A percentile compares a stretch with the other conserved stretches of the same genome.
phyloP scores from a whole-genome alignment of 1,140 invertebrate genomes.

The Steinernema khuongi region DNA sequence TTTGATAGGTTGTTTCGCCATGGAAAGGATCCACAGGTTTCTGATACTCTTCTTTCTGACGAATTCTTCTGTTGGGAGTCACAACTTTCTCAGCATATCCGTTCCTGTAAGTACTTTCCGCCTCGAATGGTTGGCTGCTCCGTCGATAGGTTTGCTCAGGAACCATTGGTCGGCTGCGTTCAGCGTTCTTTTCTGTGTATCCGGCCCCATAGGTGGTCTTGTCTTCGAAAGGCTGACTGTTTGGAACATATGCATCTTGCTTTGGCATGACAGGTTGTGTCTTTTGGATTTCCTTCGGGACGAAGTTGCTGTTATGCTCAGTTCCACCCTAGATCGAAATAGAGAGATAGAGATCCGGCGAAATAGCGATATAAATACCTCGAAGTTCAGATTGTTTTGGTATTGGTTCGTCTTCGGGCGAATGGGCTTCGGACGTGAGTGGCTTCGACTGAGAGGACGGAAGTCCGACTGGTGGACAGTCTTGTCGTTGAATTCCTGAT shows the following conservation, averaged over 20 bases:
- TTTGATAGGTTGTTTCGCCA: conserved; percentile 59
- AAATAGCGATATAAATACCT: too few relatives aligned
- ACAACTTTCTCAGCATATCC: conserved; percentile 55
- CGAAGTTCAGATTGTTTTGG: neutral
- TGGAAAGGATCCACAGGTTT: conserved; percentile 56
- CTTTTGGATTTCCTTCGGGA: neutral
- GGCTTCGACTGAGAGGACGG: neutral
- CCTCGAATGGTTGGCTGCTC: too few relatives aligned
- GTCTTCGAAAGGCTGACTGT: conserved; percentile 59
- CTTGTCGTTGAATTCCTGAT: neutral
- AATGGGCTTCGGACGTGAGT: neutral
- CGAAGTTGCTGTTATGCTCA: neutral
- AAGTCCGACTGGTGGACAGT: neutral
- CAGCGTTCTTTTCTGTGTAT: conserved; percentile 49
- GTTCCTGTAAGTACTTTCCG: conserved; percentile 58
- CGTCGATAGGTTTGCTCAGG: conserved; percentile 48
- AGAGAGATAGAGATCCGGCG: too few relatives aligned
- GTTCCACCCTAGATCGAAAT: neutral
- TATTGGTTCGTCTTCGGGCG: neutral
- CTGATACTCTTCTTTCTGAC: conserved; percentile 50
- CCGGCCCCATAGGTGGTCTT: conserved; percentile 59
- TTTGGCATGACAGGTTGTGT: conserved; percentile 18
- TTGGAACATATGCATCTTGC: conserved; percentile 55
- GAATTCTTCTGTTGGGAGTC: conserved; percentile 45
- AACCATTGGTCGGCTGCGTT: conserved; percentile 47